phyloP scores from a whole-genome alignment of 2,113 vertebrate genomes.

The Lepidothrix coronata region DNA sequence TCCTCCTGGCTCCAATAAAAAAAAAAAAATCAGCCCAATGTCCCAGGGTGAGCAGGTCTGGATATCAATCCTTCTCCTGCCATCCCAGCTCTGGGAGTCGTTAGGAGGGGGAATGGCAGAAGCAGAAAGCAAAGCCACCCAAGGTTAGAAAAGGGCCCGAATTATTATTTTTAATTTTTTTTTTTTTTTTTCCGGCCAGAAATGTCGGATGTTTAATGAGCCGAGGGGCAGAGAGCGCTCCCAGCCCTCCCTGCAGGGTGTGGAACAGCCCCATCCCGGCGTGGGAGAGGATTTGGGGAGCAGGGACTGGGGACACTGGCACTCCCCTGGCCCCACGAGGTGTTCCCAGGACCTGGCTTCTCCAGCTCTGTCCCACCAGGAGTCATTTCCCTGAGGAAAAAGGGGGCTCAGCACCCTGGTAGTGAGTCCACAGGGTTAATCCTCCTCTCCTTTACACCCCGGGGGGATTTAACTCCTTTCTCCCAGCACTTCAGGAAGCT shows the following conservation, averaged over 20 bases:
- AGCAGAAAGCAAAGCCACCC: slow-evolving; percentile 37
- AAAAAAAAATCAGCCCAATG: neutral
- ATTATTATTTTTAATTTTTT: neutral
- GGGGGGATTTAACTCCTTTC: neutral
- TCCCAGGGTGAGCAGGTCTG: neutral
- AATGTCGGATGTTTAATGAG: neutral
- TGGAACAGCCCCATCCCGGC: neutral
- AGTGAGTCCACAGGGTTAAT: accelerated
- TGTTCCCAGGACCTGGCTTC: neutral
- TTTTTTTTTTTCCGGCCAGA: neutral
- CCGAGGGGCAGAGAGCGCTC: neutral
- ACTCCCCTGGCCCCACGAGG: accelerated
- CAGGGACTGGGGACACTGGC: neutral
- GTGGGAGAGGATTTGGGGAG: neutral
- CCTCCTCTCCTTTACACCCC: neutral
- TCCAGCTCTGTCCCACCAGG: neutral
- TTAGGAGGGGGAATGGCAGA: slow-evolving; percentile 9
- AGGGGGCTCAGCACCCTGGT: neutral
- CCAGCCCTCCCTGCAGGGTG: accelerated
- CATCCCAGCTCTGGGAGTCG: neutral
- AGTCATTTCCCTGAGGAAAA: neutral
- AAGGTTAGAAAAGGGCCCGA: neutral
- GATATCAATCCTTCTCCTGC: slow-evolving; percentile 40
- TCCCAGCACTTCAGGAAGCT: neutral
- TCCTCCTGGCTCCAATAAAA: slow-evolving; percentile 39